Evolutionary conservation across 2,797 vertebrate genomes (phyloP), one percentile per base, ranked within the genome.

Genomic region (Peromyscus nudipes): DNA sequence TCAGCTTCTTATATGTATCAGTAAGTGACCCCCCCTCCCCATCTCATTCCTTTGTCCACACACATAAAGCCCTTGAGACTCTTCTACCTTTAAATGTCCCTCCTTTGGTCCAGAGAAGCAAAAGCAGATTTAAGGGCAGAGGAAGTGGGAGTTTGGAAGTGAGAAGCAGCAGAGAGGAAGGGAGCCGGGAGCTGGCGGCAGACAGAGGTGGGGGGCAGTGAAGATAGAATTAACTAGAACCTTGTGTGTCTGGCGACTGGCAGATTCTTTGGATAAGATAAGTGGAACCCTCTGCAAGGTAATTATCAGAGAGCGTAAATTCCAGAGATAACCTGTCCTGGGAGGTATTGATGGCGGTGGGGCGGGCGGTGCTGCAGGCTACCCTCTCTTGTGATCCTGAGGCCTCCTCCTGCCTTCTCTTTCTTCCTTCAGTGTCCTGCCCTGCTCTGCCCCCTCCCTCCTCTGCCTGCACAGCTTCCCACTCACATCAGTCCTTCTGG

Each of bases 301-400:
- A 98, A 98, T 99, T 98, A 98, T 98, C 98, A 96, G 98, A 98
- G 98, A 98, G 98, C 98, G 97, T 99, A 98, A 98, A 99, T 99
- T 98, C 98, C 97, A 98, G 98, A 98, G 98, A 98, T 98, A 98
- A 98, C 97, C 98, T 98, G 98, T 98, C 98, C 96, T 93, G 64
- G n/a, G 96, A 98, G 98, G 98, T 98, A 98, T 96, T 98, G 98
- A 98, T 97, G 98, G 92, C 96, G 94, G 76, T 92, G 98, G 97
- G 98, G 97, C 96, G 97, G 98, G 97, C 96, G 64, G 92, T 95
- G 97, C 98, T 96, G 97, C 97, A 97, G 97, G 97, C 93, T 86
- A 37, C 93, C 77, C 94, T 98, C 93, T 95, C 94, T 97, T 52
- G 80, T 90, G 37, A 71, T 97, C 94, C 91, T 91, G 67, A 3